A percentile compares a stretch with the other conserved stretches of the same genome.
phyloP scores from a whole-genome alignment of 2,888 invertebrate genomes.

The Nephrotoma guestfalica region DNA sequence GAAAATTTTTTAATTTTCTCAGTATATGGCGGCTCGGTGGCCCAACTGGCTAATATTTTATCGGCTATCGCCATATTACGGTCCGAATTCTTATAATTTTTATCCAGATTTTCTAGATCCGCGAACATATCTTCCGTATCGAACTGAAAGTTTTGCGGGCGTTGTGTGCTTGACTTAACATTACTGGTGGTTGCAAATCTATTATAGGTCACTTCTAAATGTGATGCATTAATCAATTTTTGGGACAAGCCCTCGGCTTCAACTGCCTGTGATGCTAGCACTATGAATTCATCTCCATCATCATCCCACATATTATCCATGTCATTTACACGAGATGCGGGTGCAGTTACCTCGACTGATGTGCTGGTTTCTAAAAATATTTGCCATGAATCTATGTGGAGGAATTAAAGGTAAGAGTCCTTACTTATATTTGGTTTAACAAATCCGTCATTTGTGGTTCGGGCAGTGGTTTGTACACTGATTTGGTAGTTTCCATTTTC shows the following conservation, averaged over 20 bases:
- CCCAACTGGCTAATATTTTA: not conserved
- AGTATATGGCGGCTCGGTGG: not conserved
- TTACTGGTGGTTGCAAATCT: not conserved
- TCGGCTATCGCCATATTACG: not conserved
- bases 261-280: slow-evolving; percentile 26
- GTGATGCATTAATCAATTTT: slow-evolving; percentile 6
- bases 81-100: not conserved
- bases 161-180: slow-evolving; percentile 10
- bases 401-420: not conserved
- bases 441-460: not conserved
- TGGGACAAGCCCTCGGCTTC: slow-evolving; percentile 18
- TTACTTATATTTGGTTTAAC: not conserved
- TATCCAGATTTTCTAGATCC: not conserved
- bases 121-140: not conserved
- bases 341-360: not conserved
- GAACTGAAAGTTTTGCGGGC: not conserved
- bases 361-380: not conserved
- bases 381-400: too few relatives aligned
- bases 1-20: not conserved
- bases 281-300: slow-evolving; percentile 28
- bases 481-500: not conserved
- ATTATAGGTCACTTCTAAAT: not conserved
- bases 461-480: not conserved
- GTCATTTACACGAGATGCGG: not conserved
- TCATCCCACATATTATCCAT: slow-evolving; percentile 23